phyloP scores from a whole-genome alignment of 2,113 vertebrate genomes.

The Myocastor coypus region DNA sequence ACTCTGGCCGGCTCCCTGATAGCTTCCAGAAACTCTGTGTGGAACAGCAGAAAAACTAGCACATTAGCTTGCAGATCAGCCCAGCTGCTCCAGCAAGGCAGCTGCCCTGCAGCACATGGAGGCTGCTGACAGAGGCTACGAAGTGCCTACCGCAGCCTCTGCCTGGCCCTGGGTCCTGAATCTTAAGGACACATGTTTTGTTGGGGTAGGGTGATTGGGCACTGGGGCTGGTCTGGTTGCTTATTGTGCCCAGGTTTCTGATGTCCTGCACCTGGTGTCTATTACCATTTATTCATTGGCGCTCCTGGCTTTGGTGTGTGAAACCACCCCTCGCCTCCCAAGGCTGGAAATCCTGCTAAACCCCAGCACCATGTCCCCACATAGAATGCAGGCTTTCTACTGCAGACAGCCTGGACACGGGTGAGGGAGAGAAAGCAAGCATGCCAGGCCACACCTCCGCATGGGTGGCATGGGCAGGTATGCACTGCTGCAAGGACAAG shows the following conservation, averaged over 20 bases:
- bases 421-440: background rate
- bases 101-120: background rate
- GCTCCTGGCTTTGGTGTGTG: background rate
- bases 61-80: background rate
- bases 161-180: background rate
- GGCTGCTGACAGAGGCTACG: background rate
- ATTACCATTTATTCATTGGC: background rate
- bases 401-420: fast-evolving
- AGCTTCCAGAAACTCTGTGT: background rate
- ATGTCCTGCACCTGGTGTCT: background rate
- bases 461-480: background rate
- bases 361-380: fast-evolving
- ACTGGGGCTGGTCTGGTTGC: background rate
- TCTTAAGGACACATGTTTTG: background rate
- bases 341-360: background rate
- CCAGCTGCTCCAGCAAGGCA: background rate
- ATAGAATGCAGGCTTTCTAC: background rate
- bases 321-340: background rate
- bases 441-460: fast-evolving
- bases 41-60: background rate
- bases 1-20: background rate
- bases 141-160: background rate
- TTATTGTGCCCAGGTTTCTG: background rate
- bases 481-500: background rate
- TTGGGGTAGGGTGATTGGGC: background rate